These are phyloP conservation scores for Trachelus stipa DNA, from an alignment of 2,888 invertebrate genomes.

Conservation along the genomic window DNA sequence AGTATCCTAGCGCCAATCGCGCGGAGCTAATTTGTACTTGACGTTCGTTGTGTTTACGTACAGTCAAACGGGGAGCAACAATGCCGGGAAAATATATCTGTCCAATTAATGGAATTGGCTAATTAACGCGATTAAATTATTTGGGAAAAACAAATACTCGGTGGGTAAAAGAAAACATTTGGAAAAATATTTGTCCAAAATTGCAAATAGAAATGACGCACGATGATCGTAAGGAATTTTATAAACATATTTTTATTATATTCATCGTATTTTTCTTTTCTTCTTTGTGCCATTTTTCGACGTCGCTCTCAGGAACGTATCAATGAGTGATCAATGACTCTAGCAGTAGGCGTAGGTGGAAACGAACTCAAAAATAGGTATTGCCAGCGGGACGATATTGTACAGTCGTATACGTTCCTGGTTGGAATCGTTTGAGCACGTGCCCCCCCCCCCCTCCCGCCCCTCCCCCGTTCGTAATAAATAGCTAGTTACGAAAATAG, in stretches of 20 bases:
- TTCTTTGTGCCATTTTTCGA: background rate
- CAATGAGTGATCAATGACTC: background rate
- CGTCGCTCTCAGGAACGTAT: background rate
- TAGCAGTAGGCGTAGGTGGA: background rate
- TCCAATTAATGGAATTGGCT: background rate
- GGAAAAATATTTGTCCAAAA: background rate
- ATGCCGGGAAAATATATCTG: background rate
- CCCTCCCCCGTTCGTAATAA: constrained; percentile 26
- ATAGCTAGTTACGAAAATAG: constrained; percentile 32
- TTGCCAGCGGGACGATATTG: background rate
- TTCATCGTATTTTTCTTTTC: background rate
- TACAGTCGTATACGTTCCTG: background rate
- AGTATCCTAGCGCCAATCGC: background rate
- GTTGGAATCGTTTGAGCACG: constrained; percentile 23
- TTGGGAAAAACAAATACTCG: background rate
- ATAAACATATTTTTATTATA: background rate
- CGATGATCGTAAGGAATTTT: background rate
- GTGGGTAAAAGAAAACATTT: background rate
- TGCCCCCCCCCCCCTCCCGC: constrained; percentile 14
- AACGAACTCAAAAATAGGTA: background rate
- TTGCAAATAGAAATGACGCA: background rate
- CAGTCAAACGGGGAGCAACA: background rate
- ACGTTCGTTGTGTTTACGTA: background rate
- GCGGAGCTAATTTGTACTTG: background rate
- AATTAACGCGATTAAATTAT: background rate